A percentile compares a stretch with the other conserved stretches of the same genome.
Evolutionary conservation across 2,888 invertebrate species (phyloP).

Genomic region (Xestobium rufovillosum): DNA sequence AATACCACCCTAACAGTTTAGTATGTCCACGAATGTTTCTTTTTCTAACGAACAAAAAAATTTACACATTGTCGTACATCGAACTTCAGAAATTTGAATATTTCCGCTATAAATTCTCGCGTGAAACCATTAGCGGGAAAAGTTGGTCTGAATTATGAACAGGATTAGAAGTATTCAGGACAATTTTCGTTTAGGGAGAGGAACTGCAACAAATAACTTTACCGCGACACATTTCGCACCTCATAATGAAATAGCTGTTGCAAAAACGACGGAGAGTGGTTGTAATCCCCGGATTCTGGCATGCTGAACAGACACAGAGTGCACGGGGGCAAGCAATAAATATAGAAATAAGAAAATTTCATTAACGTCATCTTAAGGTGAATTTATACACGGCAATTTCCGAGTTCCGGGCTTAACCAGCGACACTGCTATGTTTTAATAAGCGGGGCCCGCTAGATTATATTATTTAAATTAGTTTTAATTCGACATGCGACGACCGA

Average conservation of each 20-base stretch:
- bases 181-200: too few species aligned
- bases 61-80: too few species aligned
- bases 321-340: conserved; percentile 42
- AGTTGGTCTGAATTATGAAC: too few species aligned
- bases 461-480: conserved; percentile 42
- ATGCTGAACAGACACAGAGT: conserved; percentile 34
- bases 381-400: conserved; percentile 51
- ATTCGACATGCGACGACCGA: conserved; percentile 34
- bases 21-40: too few species aligned
- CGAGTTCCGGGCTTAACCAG: conserved; percentile 35
- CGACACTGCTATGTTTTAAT: conserved; percentile 41
- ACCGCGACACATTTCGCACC: conserved; percentile 34
- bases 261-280: conserved; percentile 33
- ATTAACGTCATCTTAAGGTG: conserved; percentile 52
- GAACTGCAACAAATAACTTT: conserved; percentile 34
- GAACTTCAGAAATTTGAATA: too few species aligned
- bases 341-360: conserved; percentile 48
- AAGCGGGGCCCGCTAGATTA: conserved; percentile 39
- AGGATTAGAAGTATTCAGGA: too few species aligned
- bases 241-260: conserved; percentile 32
- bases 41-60: too few species aligned
- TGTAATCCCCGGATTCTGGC: conserved; percentile 32
- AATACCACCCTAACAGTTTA: too few species aligned
- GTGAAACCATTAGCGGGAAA: too few species aligned
- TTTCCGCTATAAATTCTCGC: too few species aligned